phyloP scores from a whole-genome alignment of 1,140 invertebrate genomes.

The Ostrea denselamellosa region DNA sequence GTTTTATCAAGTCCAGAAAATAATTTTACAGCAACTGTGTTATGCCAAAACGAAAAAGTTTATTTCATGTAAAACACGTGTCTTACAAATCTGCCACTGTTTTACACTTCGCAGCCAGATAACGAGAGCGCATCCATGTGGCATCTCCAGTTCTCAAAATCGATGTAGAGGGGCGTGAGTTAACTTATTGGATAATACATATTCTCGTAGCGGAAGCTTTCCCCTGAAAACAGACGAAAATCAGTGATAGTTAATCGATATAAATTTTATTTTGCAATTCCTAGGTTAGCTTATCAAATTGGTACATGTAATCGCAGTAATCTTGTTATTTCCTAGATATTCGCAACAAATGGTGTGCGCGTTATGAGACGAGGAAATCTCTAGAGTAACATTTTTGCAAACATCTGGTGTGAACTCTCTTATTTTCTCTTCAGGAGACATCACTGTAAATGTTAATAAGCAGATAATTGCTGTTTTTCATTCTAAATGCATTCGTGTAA shows the following conservation, averaged over 20 bases:
- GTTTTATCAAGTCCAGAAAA: neutral
- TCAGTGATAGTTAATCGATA: conserved; percentile 35
- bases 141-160: neutral
- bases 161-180: conserved; percentile 26
- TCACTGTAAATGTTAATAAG: conserved; percentile 12
- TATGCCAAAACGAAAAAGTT: neutral
- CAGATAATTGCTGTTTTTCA: neutral
- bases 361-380: conserved; percentile 4
- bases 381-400: conserved; percentile 6
- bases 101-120: conserved; percentile 27
- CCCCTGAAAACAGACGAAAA: conserved; percentile 26
- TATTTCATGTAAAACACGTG: conserved; percentile 21
- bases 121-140: conserved; percentile 25
- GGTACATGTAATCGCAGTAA: conserved; percentile 26
- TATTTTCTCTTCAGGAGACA: conserved; percentile 29
- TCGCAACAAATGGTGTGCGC: neutral
- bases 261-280: conserved; percentile 31
- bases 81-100: conserved; percentile 14
- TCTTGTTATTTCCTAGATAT: conserved; percentile 11
- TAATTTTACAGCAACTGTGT: neutral
- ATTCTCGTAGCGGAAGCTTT: conserved; percentile 4
- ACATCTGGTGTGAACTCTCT: conserved; percentile 18
- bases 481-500: too few species aligned
- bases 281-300: conserved; percentile 16
- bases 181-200: conserved; percentile 28